These are phyloP conservation scores for Pseudobourletiella spinata DNA, from an alignment of 1,140 invertebrate genomes.

Conservation along the genomic window DNA sequence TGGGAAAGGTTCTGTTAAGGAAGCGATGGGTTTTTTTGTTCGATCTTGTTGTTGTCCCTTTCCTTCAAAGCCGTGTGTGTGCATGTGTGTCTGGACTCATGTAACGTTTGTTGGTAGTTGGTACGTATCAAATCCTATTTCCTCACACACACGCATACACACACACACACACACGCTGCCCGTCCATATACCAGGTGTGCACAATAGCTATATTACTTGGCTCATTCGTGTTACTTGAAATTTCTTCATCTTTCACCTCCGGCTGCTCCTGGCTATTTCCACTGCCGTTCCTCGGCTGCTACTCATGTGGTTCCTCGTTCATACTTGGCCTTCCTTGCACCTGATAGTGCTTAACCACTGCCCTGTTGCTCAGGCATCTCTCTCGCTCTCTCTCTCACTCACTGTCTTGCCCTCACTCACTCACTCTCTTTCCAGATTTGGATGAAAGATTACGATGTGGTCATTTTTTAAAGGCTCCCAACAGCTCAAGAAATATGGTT, in stretches of 20 bases:
- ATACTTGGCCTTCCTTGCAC: no score
- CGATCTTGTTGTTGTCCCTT: background rate
- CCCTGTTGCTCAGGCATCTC: no score
- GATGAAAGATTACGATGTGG: slow-evolving; percentile 17
- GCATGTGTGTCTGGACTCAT: no score
- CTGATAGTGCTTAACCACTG: no score
- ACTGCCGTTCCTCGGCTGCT: no score
- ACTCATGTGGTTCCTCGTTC: no score
- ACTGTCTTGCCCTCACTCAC: background rate
- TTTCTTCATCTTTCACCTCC: background rate
- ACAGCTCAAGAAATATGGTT: background rate
- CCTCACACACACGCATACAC: background rate
- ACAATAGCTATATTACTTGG: no score
- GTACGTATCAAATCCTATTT: no score
- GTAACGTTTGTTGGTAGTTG: no score
- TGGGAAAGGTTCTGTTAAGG: slow-evolving; percentile 5
- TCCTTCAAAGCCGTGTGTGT: background rate
- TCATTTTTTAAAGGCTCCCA: slow-evolving; percentile 24
- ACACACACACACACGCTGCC: background rate
- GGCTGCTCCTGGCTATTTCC: background rate
- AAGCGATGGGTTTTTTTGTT: slow-evolving; percentile 1
- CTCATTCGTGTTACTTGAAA: background rate
- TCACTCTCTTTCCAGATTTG: background rate
- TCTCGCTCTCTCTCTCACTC: no score
- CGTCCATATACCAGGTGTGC: no score